Evolutionary conservation across 2,113 vertebrate genomes (phyloP), one percentile per base, ranked within the genome.

Genomic region (Apodemus sylvaticus): DNA sequence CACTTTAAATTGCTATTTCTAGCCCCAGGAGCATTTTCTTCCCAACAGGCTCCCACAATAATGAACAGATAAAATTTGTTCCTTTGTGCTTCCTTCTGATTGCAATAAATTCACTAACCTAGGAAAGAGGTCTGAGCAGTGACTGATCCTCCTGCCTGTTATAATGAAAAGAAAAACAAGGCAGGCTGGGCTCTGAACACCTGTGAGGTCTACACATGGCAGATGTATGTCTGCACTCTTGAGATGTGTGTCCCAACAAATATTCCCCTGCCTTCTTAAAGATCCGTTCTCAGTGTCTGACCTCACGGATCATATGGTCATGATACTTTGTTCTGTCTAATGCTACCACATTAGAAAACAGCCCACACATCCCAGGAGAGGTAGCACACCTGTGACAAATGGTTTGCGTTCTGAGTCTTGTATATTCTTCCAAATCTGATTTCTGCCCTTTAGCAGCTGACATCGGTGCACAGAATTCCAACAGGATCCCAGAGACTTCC

Each of bases 1-100:
- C 73, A 77, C 88, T 93, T 95, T 96, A 95, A 97, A 97, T 96
- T 94, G 89, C 53, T 89, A 58, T 97, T 94, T 95, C 48, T 94
- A 97, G 95, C 94, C 95, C 94, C 88, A 60, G 95, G 95, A 96
- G 96, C n/a, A 78, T 97, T 95, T 87, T 42, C 58, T 93, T 96
- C 82, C 95, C 92, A 92, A 85, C 26, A 89, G 90, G 68, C 90
- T 97, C 68, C 93, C 73, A 51, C 89, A 94, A 96, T 94, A 96
- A 97, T 89, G 94, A 97, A 97, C 90, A 94, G 94, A 78, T 90
- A 94, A 93, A 97, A 91, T 77, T 55, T 90, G 55, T 78, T 96
- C 77, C 60, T 96, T 94, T 88, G 92, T 94, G 96, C 82, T 98
- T 94, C 95, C 96, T 82, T 95, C 71, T 64, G 92, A 94, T 93